Conservation (phyloP, 2,113 vertebrate genomes). For the Thamnaconus septentrionalis region DNA sequence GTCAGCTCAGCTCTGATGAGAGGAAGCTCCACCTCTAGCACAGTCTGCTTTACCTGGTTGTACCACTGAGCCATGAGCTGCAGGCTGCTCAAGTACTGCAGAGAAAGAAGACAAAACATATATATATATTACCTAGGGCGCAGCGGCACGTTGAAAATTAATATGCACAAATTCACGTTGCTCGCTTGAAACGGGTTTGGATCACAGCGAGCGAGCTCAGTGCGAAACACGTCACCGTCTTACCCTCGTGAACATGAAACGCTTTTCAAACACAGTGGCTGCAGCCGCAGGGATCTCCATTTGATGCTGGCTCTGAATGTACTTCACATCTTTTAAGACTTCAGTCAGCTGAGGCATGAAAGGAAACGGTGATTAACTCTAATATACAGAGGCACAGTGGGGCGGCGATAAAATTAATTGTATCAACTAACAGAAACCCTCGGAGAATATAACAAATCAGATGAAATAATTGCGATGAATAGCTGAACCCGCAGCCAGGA, state of each 20-base stretch:
- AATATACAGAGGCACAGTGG: neutral
- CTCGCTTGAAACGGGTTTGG: no score
- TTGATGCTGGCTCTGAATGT: constrained; percentile 76
- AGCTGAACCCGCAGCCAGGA: neutral
- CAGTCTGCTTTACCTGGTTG: constrained; percentile 77
- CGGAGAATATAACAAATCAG: neutral
- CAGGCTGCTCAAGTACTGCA: constrained; percentile 75
- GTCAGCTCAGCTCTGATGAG: constrained; percentile 73
- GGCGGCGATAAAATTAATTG: constrained; percentile 6
- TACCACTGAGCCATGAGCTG: constrained; percentile 78
- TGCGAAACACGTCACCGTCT: constrained; percentile 21
- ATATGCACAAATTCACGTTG: no score
- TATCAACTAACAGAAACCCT: constrained; percentile 1
- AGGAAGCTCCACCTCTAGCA: constrained; percentile 78
- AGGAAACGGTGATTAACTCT: constrained; percentile 8
- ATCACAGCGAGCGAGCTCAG: neutral
- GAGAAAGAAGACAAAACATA: neutral
- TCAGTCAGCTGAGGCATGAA: constrained; percentile 69
- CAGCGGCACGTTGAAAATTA: no score
- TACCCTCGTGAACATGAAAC: constrained; percentile 78
- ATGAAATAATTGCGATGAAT: constrained; percentile 1
- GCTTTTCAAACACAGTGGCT: constrained; percentile 76
- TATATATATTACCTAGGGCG: neutral
- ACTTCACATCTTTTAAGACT: constrained; percentile 83
- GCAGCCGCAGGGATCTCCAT: constrained; percentile 76